These are phyloP conservation scores for Catharus bicknelli DNA, from an alignment of 2,113 vertebrate species.

Conservation along the genomic window DNA sequence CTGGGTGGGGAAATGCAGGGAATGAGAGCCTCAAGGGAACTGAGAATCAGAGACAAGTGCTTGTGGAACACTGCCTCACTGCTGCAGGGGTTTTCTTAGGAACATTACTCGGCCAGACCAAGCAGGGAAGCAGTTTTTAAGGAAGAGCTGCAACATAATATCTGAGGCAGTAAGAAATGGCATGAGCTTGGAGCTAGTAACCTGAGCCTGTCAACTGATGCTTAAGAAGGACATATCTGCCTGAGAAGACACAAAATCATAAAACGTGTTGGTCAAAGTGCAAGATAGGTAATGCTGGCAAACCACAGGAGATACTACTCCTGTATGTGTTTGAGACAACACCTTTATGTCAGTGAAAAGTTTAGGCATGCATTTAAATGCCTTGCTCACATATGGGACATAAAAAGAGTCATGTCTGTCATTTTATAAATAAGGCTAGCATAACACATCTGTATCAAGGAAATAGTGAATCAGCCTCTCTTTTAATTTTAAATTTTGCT, in stretches of 20 bases:
- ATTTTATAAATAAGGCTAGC: not conserved
- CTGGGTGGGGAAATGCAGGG: too few relatives aligned
- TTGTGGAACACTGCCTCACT: not conserved
- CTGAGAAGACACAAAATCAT: not conserved
- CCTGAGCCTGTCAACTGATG: not conserved
- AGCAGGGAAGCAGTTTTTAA: not conserved
- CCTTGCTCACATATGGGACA: not conserved
- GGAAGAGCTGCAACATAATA: not conserved
- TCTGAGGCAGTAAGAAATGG: not conserved
- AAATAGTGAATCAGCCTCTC: not conserved
- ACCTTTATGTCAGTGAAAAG: not conserved
- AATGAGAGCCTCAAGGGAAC: not conserved
- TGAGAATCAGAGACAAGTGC: rapidly evolving
- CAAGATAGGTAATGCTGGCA: not conserved
- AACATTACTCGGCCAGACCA: not conserved
- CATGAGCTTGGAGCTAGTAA: not conserved
- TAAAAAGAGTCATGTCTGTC: not conserved
- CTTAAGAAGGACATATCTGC: not conserved
- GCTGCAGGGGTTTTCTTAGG: not conserved
- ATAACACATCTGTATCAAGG: not conserved
- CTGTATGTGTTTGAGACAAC: not conserved
- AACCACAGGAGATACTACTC: not conserved
- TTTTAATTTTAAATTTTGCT: not conserved
- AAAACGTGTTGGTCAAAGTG: not conserved
- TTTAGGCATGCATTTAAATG: not conserved